Evolutionary conservation across 2,113 vertebrate genomes (phyloP), one percentile per base, ranked within the genome.

Genomic region (Alexandromys fortis): DNA sequence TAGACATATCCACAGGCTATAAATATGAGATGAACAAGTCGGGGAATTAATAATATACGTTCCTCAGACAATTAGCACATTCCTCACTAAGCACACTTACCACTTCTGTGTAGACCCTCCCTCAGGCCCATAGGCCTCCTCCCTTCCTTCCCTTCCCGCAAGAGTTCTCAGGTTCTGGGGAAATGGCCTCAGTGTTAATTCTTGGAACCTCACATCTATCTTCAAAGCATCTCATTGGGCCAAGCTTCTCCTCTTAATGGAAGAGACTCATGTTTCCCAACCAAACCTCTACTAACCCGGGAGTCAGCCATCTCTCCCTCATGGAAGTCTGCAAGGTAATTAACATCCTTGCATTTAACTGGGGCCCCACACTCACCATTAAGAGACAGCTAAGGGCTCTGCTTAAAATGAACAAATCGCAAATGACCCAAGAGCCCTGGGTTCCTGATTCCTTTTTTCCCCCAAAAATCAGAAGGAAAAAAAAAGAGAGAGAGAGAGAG

Each of bases 331-430:
- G 83, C 83, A n/a, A 97, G 90, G 97, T 98, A 98, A 98, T 98
- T 98, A 98, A 98, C 97, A 98, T 94, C 97, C 65, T 58, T 63
- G 82, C 94, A 95, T 97, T 98, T 97, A 97, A 96, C 97, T 97
- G 86, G 90, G 96, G 97, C 94, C 94, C 96, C 96, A 88, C 86
- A 95, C 92, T 97, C 92, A 75, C 91, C 61, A 61, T 96, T 98
- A 98, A 98, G 97, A 97, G 96, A 94, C 52, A 92, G 97, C 96
- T 97, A 97, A 98, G 96, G 97, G 96, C 87, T 73, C 96, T 70
- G 68, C 97, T 98, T 97, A 97, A 98, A 98, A 99, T 98, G 98
- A 98, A 97, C 98, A 98, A 98, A 96, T 98, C 98, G 97, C 97
- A 98, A 98, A 98, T 98, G 98, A 98, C 98, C 98, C 98, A 94